phyloP scores from a whole-genome alignment of 2,113 vertebrate genomes.

The Chaenogobius annularis region DNA sequence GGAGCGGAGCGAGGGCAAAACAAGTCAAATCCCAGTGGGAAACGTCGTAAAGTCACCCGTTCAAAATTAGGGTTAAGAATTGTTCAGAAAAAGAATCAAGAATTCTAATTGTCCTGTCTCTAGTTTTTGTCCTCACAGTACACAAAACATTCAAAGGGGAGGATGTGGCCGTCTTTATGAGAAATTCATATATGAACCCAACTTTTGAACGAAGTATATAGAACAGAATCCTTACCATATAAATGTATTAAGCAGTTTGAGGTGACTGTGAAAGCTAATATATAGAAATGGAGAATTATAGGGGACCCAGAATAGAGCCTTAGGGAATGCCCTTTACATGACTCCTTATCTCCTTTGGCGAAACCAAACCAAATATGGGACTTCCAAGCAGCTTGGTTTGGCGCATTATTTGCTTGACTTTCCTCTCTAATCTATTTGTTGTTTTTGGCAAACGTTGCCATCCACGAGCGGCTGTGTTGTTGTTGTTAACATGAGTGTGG shows the following conservation, averaged over 20 bases:
- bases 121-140: neutral
- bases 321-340: neutral
- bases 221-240: neutral
- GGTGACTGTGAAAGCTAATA: neutral
- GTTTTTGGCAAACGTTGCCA: too few relatives aligned
- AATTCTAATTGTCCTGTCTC: neutral
- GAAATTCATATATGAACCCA: too few relatives aligned
- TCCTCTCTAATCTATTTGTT: too few relatives aligned
- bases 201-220: neutral
- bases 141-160: neutral
- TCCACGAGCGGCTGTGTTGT: too few relatives aligned
- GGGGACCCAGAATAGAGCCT: neutral
- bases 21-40: slow-evolving; percentile 30
- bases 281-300: neutral
- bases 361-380: too few relatives aligned
- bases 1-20: slow-evolving; percentile 33
- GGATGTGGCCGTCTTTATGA: neutral
- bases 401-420: too few relatives aligned
- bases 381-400: too few relatives aligned
- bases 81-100: neutral
- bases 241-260: neutral
- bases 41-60: slow-evolving; percentile 3
- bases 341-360: too few relatives aligned
- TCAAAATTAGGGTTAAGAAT: neutral
- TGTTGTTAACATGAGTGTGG: too few relatives aligned